These are phyloP conservation scores for Sinhomidia bicolor DNA, from an alignment of 2,888 invertebrate genomes.

Conservation along the genomic window DNA sequence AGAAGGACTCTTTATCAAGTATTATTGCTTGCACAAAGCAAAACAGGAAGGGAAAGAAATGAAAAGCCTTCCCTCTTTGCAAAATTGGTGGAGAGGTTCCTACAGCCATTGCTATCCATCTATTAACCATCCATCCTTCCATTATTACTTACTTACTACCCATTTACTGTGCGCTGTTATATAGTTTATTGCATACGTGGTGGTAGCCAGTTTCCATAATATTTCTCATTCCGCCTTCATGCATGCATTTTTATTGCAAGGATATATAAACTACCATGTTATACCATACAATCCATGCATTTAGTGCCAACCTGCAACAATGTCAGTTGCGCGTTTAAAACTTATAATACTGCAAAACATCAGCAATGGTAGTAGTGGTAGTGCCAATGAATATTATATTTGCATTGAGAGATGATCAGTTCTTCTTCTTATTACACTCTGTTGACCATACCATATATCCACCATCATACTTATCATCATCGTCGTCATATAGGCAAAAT, in stretches of 20 bases:
- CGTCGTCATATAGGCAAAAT: too few relatives aligned
- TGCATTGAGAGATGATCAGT: not conserved
- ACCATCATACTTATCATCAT: too few relatives aligned
- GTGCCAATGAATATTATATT: not conserved
- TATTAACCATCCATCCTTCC: not conserved
- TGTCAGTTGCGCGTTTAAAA: not conserved
- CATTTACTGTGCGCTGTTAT: too few relatives aligned
- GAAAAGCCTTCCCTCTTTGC: conserved; percentile 34
- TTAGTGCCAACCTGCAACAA: conserved; percentile 2
- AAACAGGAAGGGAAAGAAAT: not conserved
- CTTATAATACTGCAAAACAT: not conserved
- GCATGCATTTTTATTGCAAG: conserved; percentile 10
- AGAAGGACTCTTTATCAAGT: not conserved
- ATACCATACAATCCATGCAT: too few relatives aligned
- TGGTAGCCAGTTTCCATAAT: too few relatives aligned
- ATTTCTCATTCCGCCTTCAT: not conserved
- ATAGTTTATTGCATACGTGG: too few relatives aligned
- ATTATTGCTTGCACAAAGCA: not conserved
- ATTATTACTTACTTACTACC: too few relatives aligned
- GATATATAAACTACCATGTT: too few relatives aligned
- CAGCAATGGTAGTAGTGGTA: not conserved
- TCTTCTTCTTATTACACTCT: not conserved
- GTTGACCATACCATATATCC: conserved; percentile 6
- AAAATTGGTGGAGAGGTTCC: conserved; percentile 23
- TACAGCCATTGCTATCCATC: not conserved